Evolutionary conservation across 2,113 vertebrate species (phyloP).

Genomic region (Emydocephalus ijimae): DNA sequence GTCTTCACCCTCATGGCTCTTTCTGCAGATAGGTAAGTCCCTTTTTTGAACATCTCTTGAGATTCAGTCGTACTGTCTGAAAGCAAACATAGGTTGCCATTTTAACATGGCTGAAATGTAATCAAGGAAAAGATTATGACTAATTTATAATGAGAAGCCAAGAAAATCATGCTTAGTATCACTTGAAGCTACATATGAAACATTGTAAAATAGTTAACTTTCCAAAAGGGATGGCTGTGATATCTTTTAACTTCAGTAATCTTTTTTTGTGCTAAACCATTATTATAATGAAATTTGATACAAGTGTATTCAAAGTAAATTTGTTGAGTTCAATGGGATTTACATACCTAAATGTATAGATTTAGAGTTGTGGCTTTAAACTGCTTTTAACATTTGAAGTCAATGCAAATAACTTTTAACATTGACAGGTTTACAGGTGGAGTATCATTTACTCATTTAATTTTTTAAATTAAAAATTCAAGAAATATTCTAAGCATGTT

Average conservation of each 20-base stretch:
- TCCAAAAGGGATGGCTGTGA: neutral
- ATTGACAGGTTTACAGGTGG: neutral
- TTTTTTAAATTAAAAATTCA: neutral
- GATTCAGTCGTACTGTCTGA: neutral
- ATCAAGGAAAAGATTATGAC: conserved; percentile 30
- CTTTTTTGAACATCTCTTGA: conserved; percentile 20
- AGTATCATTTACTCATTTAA: neutral
- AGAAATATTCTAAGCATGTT: neutral
- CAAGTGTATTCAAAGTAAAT: neutral
- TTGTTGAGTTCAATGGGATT: neutral
- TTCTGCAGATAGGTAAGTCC: conserved; percentile 91
- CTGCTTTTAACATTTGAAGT: conserved; percentile 20
- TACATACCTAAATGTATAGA: neutral
- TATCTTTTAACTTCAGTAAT: neutral
- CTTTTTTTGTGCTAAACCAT: neutral
- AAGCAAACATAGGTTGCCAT: neutral
- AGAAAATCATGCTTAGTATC: conserved; percentile 27
- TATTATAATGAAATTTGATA: neutral
- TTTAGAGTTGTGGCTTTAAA: neutral
- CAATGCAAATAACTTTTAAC: conserved; percentile 12
- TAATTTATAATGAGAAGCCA: conserved; percentile 37
- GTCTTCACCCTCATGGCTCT: conserved; percentile 96
- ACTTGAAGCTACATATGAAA: neutral
- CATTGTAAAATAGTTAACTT: neutral
- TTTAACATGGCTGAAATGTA: conserved; percentile 33